phyloP scores from a whole-genome alignment of 2,888 invertebrate species.

The Amaurobius ferox region DNA sequence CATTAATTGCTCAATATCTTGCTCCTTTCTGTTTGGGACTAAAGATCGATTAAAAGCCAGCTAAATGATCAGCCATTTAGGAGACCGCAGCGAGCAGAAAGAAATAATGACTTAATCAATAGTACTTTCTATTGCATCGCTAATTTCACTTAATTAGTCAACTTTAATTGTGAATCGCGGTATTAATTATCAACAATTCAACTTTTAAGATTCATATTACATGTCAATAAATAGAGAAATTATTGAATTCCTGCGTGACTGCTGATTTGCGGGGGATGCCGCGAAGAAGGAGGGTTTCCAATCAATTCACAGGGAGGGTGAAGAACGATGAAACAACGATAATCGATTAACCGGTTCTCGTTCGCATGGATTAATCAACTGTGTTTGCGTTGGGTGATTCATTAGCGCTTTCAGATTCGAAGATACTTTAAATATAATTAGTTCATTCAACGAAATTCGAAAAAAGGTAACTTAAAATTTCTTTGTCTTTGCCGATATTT shows the following conservation, averaged over 20 bases:
- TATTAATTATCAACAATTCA: slow-evolving; percentile 72
- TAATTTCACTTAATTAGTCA: slow-evolving; percentile 72
- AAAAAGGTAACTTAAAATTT: slow-evolving; percentile 35
- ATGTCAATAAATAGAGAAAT: slow-evolving; percentile 70
- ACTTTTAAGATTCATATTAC: slow-evolving; percentile 72
- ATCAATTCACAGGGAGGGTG: slow-evolving; percentile 50
- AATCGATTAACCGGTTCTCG: slow-evolving; percentile 55
- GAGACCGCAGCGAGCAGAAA: slow-evolving; percentile 62
- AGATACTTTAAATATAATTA: slow-evolving; percentile 72
- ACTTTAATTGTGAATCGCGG: slow-evolving; percentile 71
- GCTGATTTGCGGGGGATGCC: slow-evolving; percentile 56
- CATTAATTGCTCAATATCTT: slow-evolving; percentile 71
- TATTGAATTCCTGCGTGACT: slow-evolving; percentile 66
- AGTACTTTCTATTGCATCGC: slow-evolving; percentile 70
- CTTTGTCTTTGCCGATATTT: slow-evolving; percentile 64
- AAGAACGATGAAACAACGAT: slow-evolving; percentile 69
- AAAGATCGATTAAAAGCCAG: slow-evolving; percentile 68
- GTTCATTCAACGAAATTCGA: slow-evolving; percentile 63
- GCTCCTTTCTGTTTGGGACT: slow-evolving; percentile 68
- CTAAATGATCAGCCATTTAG: slow-evolving; percentile 71
- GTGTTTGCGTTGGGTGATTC: slow-evolving; percentile 68
- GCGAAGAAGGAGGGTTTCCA: slow-evolving; percentile 34
- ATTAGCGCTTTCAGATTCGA: slow-evolving; percentile 69
- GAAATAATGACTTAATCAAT: slow-evolving; percentile 72
- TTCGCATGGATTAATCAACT: slow-evolving; percentile 67